Evolutionary conservation across 2,113 vertebrate species (phyloP), one percentile per base, ranked within the genome.

Genomic region (Brachyhypopomus gauderio): DNA sequence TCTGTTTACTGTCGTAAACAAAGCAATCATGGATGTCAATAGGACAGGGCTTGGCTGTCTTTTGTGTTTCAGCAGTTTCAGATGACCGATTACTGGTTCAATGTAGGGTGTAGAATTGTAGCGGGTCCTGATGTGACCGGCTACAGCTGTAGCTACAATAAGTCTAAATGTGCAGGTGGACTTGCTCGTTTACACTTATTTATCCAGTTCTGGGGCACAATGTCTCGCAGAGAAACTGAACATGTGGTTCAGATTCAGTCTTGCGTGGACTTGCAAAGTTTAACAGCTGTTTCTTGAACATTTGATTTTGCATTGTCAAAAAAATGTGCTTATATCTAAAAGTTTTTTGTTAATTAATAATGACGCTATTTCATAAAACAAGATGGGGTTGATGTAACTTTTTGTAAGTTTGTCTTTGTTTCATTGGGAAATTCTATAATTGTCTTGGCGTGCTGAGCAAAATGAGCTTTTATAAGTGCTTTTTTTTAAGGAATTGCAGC

Each of bases 271-370:
- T 52, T 63, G n/a, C 59, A 64, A 2, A 48, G 16, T 64, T 36
- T 45, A 78, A 20, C 77, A 78, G 77, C 63, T 78, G 77, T 48
- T 69, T 78, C 70, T 17, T 1, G 27, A 45, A 25, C 20, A 52
- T 1, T 19, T 4, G 34, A 34, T 36, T 56, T 70, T 58, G 52
- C 30, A 38, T 3, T 67, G 60, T 12, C 22, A n/a, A n/a, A n/a
- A 34, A 74, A 77, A 52, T 55, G 8, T 48, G 12, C 60, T 64
- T 52, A 14, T 52, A 52, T n/a, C 23, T 30, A 69, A 56, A 78
- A 38, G 30, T 41, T 34, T 70, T 78, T 34, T 25, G 64, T 69
- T 70, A 70, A 78, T 78, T 78, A 78, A 78, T 59, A 48, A 41
- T 78, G 77, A 78, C 77, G 70, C 48, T 19, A 69, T 69, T 78